Evolutionary conservation across 1,140 invertebrate species (phyloP), one percentile per base, ranked within the genome.

Genomic region (Melitaea cinxia): DNA sequence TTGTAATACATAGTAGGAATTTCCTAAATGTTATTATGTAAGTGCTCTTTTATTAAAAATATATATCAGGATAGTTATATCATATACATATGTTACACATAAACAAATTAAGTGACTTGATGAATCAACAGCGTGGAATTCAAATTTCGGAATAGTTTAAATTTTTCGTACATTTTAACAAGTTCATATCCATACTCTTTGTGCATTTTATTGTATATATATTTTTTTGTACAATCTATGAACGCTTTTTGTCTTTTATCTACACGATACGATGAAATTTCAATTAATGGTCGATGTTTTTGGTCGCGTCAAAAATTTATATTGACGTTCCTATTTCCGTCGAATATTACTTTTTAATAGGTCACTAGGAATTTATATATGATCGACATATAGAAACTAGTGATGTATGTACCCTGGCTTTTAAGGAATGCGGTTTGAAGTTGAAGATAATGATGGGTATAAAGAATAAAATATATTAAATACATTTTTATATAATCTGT

Each of bases 51-150:
- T n/a, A n/a, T n/a, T n/a, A n/a, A n/a, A n/a, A n/a, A n/a, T n/a
- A 47, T 47, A 47, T 17, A 47, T 47, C 42, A 47, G 23, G 42
- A 47, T 47, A 42, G 37, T 42, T 12, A 23, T 23, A 19, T 47
- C 42, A 47, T 47, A 19, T 9, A 47, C 19, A 23, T 47, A 17
- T 17, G 7, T 47, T 21, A 45, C 24, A 26, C 24, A 45, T 6
- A 45, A 4, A 45, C 14, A 45, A 45, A 45, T 19, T 45, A 45
- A 45, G 39, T 45, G 39, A 17, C 17, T 19, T 19, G 39, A 15
- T 19, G 17, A 19, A 45, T 45, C 39, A 17, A 45, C 39, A 45
- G 10, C 1, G 39, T 10, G 2, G 39, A 19, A 37, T 45, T 17
- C 15, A 45, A 45, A 45, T 19, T 19, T 45, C n/a, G 15, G 14